Base-by-base conservation (phyloP, 2,797 vertebrate genomes). In the Podarcis siculus region DNA sequence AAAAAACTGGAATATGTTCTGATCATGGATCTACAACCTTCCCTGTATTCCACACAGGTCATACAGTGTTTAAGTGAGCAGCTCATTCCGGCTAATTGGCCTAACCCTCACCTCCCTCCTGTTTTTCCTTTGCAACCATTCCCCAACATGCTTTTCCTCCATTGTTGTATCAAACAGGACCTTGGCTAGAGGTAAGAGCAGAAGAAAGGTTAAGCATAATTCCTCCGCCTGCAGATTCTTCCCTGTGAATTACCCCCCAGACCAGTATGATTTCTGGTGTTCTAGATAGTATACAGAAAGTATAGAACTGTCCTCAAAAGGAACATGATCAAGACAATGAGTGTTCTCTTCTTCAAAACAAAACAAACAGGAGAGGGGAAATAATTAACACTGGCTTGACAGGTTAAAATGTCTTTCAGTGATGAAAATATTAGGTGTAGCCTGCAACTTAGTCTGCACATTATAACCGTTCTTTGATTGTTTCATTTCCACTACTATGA, bases 401-500 rank as follows among this genome's bases (percentile, higher is more conserved):
- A 55, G 13, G 30, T 64, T 87, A 35, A 82, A 87, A 75, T 75
- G 39, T 5, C 13, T 49, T 79, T 75, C 71, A 27, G 37, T 67
- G 32, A 37, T 19, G 25, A 39, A 76, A 82, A 75, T 15, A 66
- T 81, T 42, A 75, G 55, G 69, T 45, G 8, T 19, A 87, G 35
- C 67, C 49, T 64, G 32, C 19, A 75, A 42, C 79, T 64, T 64
- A 39, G 49, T 64, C 23, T 15, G 8, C 64, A 66, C 35, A 39
- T 23, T 45, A 67, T 66, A 81, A 75, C 23, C 71, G 19, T 67
- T 75, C n/a, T 84, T 84, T 79, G 73, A 83, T 67, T 83, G 78
- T 72, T 84, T 32, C 49, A 84, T 9, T 84, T 84, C 84, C 35
- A 66, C 49, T 84, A 80, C 32, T 79, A 89, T 39, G 73, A 77